Percentiles rank a stretch among this genome's conserved stretches.
These are phyloP conservation scores for Protosalanx chinensis DNA, from an alignment of 2,797 vertebrate species.

Conservation along the genomic window DNA sequence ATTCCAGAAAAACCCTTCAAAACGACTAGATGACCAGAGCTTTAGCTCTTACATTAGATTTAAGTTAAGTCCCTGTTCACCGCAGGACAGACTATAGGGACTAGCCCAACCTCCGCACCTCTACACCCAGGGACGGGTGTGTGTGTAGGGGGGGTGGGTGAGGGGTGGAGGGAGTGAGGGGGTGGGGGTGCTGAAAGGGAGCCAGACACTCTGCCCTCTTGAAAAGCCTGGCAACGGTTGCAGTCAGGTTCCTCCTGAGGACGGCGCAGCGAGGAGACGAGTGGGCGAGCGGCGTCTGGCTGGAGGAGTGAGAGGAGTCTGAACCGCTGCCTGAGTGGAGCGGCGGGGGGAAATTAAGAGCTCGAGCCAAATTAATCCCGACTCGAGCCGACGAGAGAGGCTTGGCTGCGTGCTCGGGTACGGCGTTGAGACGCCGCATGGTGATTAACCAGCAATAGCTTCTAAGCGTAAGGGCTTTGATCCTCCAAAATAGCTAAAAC, in stretches of 20 bases:
- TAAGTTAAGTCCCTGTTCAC: no score
- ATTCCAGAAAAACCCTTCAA: no score
- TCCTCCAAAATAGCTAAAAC: background rate
- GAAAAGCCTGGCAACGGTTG: slow-evolving; percentile 51
- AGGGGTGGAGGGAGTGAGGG: background rate
- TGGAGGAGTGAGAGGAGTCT: slow-evolving; percentile 35
- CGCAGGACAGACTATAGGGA: background rate
- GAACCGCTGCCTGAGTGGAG: slow-evolving; percentile 32
- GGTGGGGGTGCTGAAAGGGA: slow-evolving; percentile 44
- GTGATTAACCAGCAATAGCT: slow-evolving; percentile 8
- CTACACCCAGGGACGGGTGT: background rate
- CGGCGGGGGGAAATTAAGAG: slow-evolving; percentile 50
- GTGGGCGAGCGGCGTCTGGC: slow-evolving; percentile 41
- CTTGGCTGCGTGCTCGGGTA: background rate
- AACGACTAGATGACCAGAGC: no score
- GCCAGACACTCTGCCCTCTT: slow-evolving; percentile 20
- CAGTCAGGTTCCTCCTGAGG: slow-evolving; percentile 40
- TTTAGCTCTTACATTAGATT: no score
- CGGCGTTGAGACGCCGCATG: slow-evolving; percentile 11
- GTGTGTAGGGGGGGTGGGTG: no score
- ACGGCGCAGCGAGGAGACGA: slow-evolving; percentile 34
- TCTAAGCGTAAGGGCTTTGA: background rate
- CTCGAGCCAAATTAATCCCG: slow-evolving; percentile 21
- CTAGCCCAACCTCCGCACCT: background rate
- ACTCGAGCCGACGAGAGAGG: background rate